Base-by-base conservation (phyloP, 2,888 invertebrate genomes). In the Erebia palarica region DNA sequence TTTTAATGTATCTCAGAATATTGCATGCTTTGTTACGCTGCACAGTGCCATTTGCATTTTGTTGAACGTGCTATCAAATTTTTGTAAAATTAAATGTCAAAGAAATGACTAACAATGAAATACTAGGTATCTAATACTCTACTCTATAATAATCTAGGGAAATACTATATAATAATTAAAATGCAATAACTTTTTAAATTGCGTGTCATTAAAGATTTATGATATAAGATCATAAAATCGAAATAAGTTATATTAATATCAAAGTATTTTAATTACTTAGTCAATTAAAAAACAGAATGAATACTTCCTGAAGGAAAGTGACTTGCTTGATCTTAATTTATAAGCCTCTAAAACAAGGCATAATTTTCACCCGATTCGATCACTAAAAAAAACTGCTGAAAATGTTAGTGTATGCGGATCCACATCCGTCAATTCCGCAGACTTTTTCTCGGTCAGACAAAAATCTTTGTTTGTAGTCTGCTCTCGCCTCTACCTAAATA, bases 1-100 rank as follows among this genome's bases (percentile, higher is more conserved):
- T 67, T 69, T 72, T 72, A 73, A 60, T 68, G 58, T 69, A 51
- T 36, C 66, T 58, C 49, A 57, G 55, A 59, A 67, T 70, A 74
- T 70, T 65, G 69, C 71, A 60, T 64, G 47, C 58, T 57, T 53
- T 65, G 69, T 70, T 70, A 27, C 61, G 21, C 51, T 68, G n/a
- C 51, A n/a, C 4, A 3, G 51, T 42, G 65, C 51, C 42, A 66
- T 47, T 66, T 66, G 66, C 66, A 66, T 58, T 66, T 58, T 27
- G 58, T 47, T 47, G 57, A 44, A 59, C n/a, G 49, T 67, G 59
- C 49, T 11, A 18, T 16, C 21, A 27, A 49, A 36, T n/a, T 66
- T 67, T 59, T 67, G 3, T 27, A 21, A 59, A 67, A 67, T 59
- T 58, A 67, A 67, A 67, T 67, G 27, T 59, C 59, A 59, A 58